These are phyloP conservation scores for Sylvilagus floridanus DNA, from an alignment of 2,797 vertebrate genomes.

Conservation along the genomic window DNA sequence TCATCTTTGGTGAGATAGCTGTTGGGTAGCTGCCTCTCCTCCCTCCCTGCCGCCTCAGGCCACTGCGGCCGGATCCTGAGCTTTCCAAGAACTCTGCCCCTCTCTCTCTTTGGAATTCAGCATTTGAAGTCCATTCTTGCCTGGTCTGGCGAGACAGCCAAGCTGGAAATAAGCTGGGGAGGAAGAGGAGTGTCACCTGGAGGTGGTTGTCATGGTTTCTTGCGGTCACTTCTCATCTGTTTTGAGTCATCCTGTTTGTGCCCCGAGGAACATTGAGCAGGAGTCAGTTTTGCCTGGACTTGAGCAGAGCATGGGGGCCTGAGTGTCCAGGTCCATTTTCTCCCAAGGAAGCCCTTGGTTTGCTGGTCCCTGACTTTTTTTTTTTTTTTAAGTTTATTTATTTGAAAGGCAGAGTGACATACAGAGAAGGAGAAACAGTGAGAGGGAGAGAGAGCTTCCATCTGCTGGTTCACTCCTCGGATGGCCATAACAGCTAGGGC, in stretches of 20 bases:
- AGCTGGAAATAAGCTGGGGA: not conserved
- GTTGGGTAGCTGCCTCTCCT: not conserved
- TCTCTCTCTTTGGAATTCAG: not conserved
- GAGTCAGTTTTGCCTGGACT: constrained; percentile 47
- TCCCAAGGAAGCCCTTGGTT: not conserved
- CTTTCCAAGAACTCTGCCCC: constrained; percentile 23
- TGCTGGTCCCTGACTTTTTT: too few species aligned
- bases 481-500: too few species aligned
- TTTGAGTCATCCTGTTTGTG: constrained; percentile 79
- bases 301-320: not conserved
- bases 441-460: too few species aligned
- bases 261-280: not conserved
- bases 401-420: too few species aligned
- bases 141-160: not conserved
- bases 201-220: constrained; percentile 56
- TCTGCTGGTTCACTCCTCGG: too few species aligned
- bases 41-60: not conserved
- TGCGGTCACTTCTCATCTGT: constrained; percentile 56
- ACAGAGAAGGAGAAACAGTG: too few species aligned
- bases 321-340: not conserved
- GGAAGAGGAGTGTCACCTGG: constrained; percentile 46
- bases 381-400: too few species aligned
- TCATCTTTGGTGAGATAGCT: not conserved
- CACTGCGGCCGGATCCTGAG: not conserved
- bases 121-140: not conserved